Base-by-base conservation (phyloP, 2,113 vertebrate species). In the Pseudois nayaur region DNA sequence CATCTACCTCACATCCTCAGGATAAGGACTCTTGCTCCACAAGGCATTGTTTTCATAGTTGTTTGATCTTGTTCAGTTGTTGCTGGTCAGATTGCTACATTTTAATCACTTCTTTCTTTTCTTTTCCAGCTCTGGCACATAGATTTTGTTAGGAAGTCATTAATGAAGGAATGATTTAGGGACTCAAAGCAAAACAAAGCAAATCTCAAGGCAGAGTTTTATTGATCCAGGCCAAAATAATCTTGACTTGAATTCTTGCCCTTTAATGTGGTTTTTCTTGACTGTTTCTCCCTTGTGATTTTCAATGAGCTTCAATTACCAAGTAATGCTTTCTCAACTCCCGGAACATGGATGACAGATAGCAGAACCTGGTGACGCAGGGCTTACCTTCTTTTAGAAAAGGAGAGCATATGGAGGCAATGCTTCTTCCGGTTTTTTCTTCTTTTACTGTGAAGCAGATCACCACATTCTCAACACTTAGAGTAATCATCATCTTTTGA, bases 231-330 rank as follows among this genome's bases (percentile, higher is more conserved):
- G 62, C 50, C 36, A 71, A 86, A 97, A 79, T 59, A 54, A 17
- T 31, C 23, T 84, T 54, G 45, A 96, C 84, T 89, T 78, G 85
- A 74, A 87, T 91, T 91, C 57, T 96, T 94, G 23, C 83, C 93
- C 50, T 64, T 92, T 9, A 4, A 23, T 82, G 48, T 95, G 64
- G 87, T 95, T 91, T 40, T 95, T 83, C 55, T 62, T 64, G 52
- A 83, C 45, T 25, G 1, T 57, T 86, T 89, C 52, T 57, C 36
- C 78, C 36, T 86, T 74, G 36, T 71, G 89, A 92, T 95, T 97
- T 93, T 95, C 87, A 89, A 52, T 78, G 83, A 93, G 48, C 54
- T 90, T 97, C 60, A 67, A 4, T 94, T 87, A 88, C 43, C 82
- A 87, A 94, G 43, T 55, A 85, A 45, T 57, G 23, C 3, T 57